phyloP scores from a whole-genome alignment of 2,113 vertebrate genomes.

The Tenebrosternarchus preto region DNA sequence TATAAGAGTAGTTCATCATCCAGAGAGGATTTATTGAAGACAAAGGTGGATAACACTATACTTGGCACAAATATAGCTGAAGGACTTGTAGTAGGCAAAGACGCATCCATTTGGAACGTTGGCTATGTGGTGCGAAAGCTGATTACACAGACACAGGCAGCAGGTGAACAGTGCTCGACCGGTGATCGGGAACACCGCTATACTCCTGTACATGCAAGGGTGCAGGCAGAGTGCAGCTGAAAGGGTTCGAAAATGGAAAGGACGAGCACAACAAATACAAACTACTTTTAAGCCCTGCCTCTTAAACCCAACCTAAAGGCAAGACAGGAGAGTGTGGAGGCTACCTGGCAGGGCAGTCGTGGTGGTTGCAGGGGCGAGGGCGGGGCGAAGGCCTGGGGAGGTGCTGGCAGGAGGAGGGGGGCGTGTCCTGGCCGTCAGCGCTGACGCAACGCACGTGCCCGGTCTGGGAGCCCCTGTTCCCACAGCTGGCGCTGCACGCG shows the following conservation, averaged over 20 bases:
- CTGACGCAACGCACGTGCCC: slow-evolving; percentile 70
- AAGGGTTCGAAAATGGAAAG: too few relatives aligned
- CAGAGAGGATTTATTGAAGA: slow-evolving; percentile 38
- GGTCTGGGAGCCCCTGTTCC: slow-evolving; percentile 74
- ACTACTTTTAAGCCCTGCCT: too few relatives aligned
- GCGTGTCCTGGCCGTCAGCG: slow-evolving; percentile 65
- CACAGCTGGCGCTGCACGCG: slow-evolving; percentile 82
- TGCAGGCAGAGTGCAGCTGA: too few relatives aligned
- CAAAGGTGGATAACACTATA: background rate
- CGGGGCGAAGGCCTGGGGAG: slow-evolving; percentile 68
- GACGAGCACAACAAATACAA: too few relatives aligned
- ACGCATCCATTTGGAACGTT: background rate
- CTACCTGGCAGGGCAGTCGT: slow-evolving; percentile 85
- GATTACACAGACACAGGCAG: too few relatives aligned
- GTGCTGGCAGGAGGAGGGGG: slow-evolving; percentile 70
- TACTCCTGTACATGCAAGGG: too few relatives aligned
- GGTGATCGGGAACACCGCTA: too few relatives aligned
- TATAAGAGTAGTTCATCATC: slow-evolving; percentile 19
- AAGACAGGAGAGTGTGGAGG: background rate
- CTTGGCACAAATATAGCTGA: slow-evolving; percentile 1
- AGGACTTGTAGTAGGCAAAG: background rate
- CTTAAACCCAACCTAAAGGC: background rate
- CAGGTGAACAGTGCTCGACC: too few relatives aligned
- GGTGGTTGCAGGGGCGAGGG: slow-evolving; percentile 75
- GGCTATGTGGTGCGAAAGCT: too few relatives aligned